Evolutionary conservation across 2,888 invertebrate species (phyloP).

Genomic region (Epicampocera succincta): DNA sequence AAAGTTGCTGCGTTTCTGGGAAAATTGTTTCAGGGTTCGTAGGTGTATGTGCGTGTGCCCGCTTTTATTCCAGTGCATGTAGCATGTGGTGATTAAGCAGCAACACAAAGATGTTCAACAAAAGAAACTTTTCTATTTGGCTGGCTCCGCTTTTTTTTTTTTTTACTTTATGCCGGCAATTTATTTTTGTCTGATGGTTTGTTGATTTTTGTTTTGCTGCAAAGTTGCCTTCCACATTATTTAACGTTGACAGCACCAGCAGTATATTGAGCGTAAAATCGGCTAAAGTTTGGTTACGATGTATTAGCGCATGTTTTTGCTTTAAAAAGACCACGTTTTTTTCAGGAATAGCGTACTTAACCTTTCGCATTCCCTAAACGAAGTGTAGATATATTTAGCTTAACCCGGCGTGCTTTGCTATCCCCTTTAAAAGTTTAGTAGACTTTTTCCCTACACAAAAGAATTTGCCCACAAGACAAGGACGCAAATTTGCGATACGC

Average conservation of each 20-base stretch:
- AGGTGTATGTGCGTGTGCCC: neutral
- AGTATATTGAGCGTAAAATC: constrained; percentile 70
- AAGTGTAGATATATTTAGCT: too few species aligned
- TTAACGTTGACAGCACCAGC: constrained; percentile 61
- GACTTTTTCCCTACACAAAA: too few species aligned
- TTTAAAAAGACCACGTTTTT: constrained; percentile 2
- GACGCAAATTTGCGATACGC: too few species aligned
- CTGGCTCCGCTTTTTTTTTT: neutral
- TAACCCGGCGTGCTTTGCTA: too few species aligned
- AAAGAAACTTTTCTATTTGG: constrained; percentile 38
- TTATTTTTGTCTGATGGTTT: constrained; percentile 15
- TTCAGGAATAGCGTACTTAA: too few species aligned
- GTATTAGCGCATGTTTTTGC: constrained; percentile 12
- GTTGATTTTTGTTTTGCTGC: constrained; percentile 25
- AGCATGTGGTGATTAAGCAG: neutral
- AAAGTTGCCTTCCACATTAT: constrained; percentile 55
- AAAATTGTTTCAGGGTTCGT: neutral
- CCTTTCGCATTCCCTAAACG: too few species aligned
- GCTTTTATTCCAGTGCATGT: neutral
- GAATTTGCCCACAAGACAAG: too few species aligned
- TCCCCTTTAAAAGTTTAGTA: too few species aligned
- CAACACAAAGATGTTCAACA: constrained; percentile 21
- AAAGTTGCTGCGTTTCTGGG: constrained; percentile 67
- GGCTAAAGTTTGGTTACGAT: constrained; percentile 46
- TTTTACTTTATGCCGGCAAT: constrained; percentile 18